A percentile compares a stretch with the other conserved stretches of the same genome.
Conservation (phyloP, 1,140 invertebrate genomes). For the Calycopis cecrops region DNA sequence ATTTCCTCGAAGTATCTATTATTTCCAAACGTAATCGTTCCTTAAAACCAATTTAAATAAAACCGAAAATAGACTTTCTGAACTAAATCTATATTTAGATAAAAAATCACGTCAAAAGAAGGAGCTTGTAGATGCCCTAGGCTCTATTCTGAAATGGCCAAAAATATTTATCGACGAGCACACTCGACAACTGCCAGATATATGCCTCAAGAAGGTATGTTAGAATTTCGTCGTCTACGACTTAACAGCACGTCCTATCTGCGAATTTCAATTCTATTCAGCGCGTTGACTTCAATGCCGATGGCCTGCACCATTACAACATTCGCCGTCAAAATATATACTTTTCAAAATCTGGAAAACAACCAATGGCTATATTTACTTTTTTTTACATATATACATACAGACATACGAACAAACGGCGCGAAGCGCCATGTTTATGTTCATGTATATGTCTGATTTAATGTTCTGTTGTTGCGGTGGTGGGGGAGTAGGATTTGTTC, state of each 20-base stretch:
- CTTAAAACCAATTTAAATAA: conserved; percentile 24
- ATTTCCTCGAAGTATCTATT: conserved; percentile 7
- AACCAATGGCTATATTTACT: conserved; percentile 38
- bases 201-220: conserved; percentile 24
- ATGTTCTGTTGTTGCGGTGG: too few species aligned
- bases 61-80: conserved; percentile 16
- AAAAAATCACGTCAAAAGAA: too few species aligned
- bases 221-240: conserved; percentile 27
- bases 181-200: conserved; percentile 27
- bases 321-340: conserved; percentile 30
- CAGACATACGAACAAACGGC: too few species aligned
- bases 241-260: conserved; percentile 24
- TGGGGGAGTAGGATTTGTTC: too few species aligned
- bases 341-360: conserved; percentile 21
- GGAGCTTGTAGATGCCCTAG: too few species aligned
- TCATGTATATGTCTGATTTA: too few species aligned
- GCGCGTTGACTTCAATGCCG: conserved; percentile 17
- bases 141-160: too few species aligned
- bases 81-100: too few species aligned
- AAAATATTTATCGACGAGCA: conserved; percentile 28
- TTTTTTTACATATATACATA: too few species aligned
- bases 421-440: too few species aligned
- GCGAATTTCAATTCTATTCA: conserved; percentile 26
- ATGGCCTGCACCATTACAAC: conserved; percentile 24
- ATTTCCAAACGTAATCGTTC: conserved; percentile 20